These are phyloP conservation scores for Enteromius fasciolatus DNA, from an alignment of 2,797 vertebrate genomes.

Conservation along the genomic window DNA sequence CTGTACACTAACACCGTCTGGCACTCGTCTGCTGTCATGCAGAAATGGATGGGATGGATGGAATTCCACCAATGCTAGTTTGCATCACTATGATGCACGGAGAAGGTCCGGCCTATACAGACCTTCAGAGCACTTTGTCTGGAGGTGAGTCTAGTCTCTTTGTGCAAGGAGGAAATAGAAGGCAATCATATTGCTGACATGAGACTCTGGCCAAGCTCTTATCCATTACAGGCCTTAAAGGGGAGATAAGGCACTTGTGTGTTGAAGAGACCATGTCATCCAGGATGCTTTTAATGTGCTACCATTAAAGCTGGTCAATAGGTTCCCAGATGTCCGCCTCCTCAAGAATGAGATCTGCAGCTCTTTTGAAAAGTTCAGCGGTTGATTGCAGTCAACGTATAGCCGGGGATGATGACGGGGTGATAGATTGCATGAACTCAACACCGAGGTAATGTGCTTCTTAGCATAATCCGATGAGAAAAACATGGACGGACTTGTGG, in stretches of 20 bases:
- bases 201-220: constrained; percentile 33
- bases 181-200: constrained; percentile 39
- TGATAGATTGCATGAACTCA: constrained; percentile 11
- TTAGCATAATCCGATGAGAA: constrained; percentile 20
- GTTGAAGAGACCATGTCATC: constrained; percentile 38
- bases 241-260: constrained; percentile 31
- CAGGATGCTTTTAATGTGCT: constrained; percentile 49
- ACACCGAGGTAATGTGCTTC: constrained; percentile 19
- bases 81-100: not conserved
- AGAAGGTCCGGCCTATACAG: not conserved
- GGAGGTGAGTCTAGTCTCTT: constrained; percentile 16
- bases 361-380: constrained; percentile 24
- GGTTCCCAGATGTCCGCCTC: constrained; percentile 56
- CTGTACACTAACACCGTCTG: not conserved
- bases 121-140: constrained; percentile 40
- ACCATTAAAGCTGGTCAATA: constrained; percentile 49
- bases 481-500: not conserved
- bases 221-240: constrained; percentile 49
- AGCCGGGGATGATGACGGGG: not conserved
- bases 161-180: constrained; percentile 35
- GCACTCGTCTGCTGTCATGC: constrained; percentile 4
- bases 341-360: constrained; percentile 23
- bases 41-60: not conserved
- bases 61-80: constrained; percentile 2
- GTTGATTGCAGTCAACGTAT: constrained; percentile 3